Evolutionary conservation across 2,888 invertebrate genomes (phyloP), one percentile per base, ranked within the genome.

Genomic region (Thera britannica): DNA sequence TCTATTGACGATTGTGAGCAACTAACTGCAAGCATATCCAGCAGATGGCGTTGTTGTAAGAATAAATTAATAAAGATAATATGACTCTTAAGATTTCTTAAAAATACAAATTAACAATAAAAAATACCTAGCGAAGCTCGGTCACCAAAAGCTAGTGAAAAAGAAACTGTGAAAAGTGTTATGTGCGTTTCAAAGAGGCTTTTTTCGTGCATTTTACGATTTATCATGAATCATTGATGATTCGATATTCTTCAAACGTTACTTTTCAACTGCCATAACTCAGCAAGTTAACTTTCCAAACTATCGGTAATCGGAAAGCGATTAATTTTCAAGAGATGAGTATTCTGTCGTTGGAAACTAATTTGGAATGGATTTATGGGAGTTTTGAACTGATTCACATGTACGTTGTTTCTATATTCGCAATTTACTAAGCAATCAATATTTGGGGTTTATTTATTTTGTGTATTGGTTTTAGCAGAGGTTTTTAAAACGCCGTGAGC

Each of bases 301-400:
- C 85, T 85, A 85, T 83, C 79, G 83, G 83, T 85, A 82, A 87
- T 87, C 82, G 85, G 78, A 82, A 81, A 83, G 81, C 87, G 80
- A 88, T 88, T 84, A 87, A 86, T 87, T 81, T 81, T 82, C 82
- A 75, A 74, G 74, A 82, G 86, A 87, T 87, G 84, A 86, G 83
- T 86, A 79, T 84, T 84, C 84, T 82, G 85, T 86, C 83, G 79
- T 81, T 82, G 83, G 80, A 86, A 88, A 87, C 85, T 86, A 88
- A 88, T 88, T 87, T 83, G 78, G 71, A 74, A 74, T 59, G 75
- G 83, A 88, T 88, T 87, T 86, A 88, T 86, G 79, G 77, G 80
- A 80, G 83, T 85, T 86, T 83, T 79, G 76, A 82, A 83, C 79
- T 78, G 74, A 68, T 73, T 68, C 65, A 64, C 73, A 60, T 75